Percentiles rank a stretch among this genome's conserved stretches.
These are phyloP conservation scores for Podocnemis expansa DNA, from an alignment of 2,113 vertebrate species.

Conservation along the genomic window DNA sequence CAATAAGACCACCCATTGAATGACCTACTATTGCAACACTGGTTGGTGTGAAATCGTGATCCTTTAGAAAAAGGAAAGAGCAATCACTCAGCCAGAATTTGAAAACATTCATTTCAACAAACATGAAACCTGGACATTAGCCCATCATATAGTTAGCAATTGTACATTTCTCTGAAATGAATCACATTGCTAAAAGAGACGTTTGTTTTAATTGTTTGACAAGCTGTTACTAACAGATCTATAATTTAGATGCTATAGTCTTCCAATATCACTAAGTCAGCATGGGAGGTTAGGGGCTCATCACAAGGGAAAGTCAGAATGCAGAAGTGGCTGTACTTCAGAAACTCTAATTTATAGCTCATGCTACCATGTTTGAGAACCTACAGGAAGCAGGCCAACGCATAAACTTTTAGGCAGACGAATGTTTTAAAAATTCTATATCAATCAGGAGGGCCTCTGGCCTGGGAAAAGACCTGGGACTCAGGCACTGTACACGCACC, in stretches of 20 bases:
- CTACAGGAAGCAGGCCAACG: neutral
- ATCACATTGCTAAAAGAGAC: neutral
- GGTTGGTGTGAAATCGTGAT: slow-evolving; percentile 81
- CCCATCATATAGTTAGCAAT: neutral
- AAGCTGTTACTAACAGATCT: neutral
- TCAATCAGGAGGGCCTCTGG: too few relatives aligned
- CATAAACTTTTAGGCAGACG: neutral
- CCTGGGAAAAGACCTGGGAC: too few relatives aligned
- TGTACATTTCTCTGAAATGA: rapidly evolving
- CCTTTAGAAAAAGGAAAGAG: slow-evolving; percentile 72
- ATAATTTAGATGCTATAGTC: neutral
- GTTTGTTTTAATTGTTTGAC: neutral
- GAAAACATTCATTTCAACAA: neutral
- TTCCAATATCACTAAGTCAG: neutral
- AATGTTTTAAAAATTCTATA: neutral
- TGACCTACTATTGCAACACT: slow-evolving; percentile 93
- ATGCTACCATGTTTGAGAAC: neutral
- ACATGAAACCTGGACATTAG: neutral
- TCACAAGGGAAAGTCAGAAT: neutral
- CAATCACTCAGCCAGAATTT: slow-evolving; percentile 1
- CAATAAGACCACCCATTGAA: slow-evolving; percentile 98
- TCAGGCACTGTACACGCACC: too few relatives aligned
- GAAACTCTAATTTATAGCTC: neutral
- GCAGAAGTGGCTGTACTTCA: neutral
- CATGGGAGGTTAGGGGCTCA: neutral